Evolutionary conservation across 92 coral and sea anemone species (phyloP), one percentile per base, ranked within the genome.

Genomic region (Palythoa heliodiscus): DNA sequence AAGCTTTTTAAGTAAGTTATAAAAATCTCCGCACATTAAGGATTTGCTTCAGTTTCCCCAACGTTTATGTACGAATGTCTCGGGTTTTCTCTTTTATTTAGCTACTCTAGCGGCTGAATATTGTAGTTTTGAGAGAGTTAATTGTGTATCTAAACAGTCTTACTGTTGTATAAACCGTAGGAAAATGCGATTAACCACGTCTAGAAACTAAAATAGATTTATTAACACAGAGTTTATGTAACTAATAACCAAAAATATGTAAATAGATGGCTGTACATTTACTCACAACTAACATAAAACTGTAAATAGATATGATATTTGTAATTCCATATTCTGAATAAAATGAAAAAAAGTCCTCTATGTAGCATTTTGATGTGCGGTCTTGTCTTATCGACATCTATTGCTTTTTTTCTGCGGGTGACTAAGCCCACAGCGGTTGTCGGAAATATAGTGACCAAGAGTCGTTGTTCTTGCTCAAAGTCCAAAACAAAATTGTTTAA

Each of bases 211-310:
- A 23, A 63, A 79, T 61, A 79, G 72, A 63, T 39, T 63, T 79
- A 38, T 79, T 20, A 60, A 38, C 72, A 79, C 38, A 79, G 72
- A 39, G 11, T 80, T 48, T 80, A 80, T 80, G 47, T 47, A 66
- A 80, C 84, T 80, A 48, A 66, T 24, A 63, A 63, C 66, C 16
- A 60, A 60, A n/a, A 63, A 80, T 64, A 67, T 80, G 84, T 80
- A 80, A 80, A 80, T 80, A 80, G 74, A 64, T 16, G 63, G 47
- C 66, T 80, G 84, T 80, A 66, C 84, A 80, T 67, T 80, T 80
- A 47, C 84, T 80, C 55, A 25, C 74, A 63, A 64, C 54, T 22
- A 80, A 23, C 57, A 52, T 75, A 54, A 19, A 57, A 64, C 55
- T 48, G 74, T 80, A 48, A 80, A 40, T 80, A 43, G 35, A 60